Conservation (phyloP, 2,113 vertebrate genomes). For the Eudorcas thomsonii region DNA sequence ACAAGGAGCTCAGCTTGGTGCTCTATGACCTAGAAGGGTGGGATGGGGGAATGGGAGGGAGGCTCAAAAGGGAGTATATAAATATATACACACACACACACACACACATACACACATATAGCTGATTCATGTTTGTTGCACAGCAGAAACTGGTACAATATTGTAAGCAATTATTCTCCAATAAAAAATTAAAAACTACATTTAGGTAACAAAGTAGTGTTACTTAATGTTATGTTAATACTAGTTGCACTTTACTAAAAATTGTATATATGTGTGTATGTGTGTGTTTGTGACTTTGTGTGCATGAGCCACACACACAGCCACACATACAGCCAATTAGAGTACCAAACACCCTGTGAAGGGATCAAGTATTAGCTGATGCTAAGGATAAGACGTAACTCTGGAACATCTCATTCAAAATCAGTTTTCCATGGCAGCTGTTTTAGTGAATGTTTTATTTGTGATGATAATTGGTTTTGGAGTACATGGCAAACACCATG, state of each 20-base stretch:
- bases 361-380: constrained; percentile 14
- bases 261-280: neutral
- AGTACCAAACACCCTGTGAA: neutral
- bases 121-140: neutral
- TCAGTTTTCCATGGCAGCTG: constrained; percentile 56
- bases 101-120: neutral
- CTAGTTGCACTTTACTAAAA: constrained; percentile 2
- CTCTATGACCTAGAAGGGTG: neutral
- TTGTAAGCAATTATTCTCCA: neutral
- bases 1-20: neutral
- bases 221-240: neutral
- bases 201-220: neutral
- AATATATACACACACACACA: neutral
- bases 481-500: constrained; percentile 33
- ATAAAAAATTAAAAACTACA: neutral
- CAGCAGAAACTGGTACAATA: neutral
- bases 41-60: neutral
- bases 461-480: constrained; percentile 40
- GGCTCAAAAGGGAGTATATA: neutral
- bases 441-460: constrained; percentile 43
- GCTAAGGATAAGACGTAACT: neutral
- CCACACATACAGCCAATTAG: neutral
- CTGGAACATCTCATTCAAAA: constrained; percentile 59
- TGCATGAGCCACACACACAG: neutral
- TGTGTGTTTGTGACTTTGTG: neutral